Evolutionary conservation across 2,113 vertebrate species (phyloP), one percentile per base, ranked within the genome.

Genomic region (Calyptommatus sinebrachiatus): DNA sequence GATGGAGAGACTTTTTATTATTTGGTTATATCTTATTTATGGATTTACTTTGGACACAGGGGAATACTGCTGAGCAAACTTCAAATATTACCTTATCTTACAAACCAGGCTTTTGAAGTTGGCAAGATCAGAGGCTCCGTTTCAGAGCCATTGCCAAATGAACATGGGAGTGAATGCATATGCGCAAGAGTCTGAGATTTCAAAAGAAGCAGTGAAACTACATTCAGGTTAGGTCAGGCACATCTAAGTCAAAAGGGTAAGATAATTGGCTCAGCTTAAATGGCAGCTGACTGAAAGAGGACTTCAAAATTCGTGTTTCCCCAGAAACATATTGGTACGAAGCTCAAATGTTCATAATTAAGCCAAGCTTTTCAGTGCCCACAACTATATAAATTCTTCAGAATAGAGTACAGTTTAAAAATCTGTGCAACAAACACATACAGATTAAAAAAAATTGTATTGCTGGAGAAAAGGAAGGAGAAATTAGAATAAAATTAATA

Each of bases 21-120:
- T 92, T 94, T 95, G 95, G 94, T 96, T 96, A 92, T 96, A 95
- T 97, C 95, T 97, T 97, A 96, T 96, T 97, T 96, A 96, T 96
- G 96, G 95, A 95, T 95, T 97, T 96, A 95, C 95, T 96, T 89
- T 95, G 97, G 96, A 96, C 96, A 94, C 95, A 89, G 86, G 96
- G 96, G 96, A 97, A 95, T 94, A 94, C 94, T 92, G 94, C 95
- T 92, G 91, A 94, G 94, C 93, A 94, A 96, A 96, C 97, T 97
- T 97, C 96, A 98, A 95, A 96, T 96, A 95, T 96, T 93, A 96
- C 96, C 96, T 97, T 96, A 97, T 97, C 96, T 97, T 96, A 96
- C 96, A 96, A 96, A 96, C 96, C 95, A 94, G 95, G 92, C 96
- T 94, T 97, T 97, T 96, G 97, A 97, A 96, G 96, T 96, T 94